These are phyloP conservation scores for Dolichoris vasculosae DNA, from an alignment of 1,140 invertebrate species.

Conservation along the genomic window DNA sequence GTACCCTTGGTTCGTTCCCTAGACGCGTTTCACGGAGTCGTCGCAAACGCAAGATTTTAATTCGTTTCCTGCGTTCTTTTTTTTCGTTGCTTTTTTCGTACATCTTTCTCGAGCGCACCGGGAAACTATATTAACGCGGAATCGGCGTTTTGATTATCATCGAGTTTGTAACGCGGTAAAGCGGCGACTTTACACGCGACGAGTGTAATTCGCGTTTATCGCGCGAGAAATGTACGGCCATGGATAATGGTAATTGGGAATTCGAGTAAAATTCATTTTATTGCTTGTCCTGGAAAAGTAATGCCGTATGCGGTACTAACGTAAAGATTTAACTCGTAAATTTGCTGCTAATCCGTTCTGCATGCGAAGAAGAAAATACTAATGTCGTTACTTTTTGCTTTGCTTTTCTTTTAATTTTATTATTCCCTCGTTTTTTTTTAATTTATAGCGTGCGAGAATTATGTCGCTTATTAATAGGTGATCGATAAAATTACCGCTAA, in stretches of 20 bases:
- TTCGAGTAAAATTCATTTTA: slow-evolving; percentile 18
- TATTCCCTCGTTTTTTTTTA: background rate
- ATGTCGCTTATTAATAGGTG: too few relatives aligned
- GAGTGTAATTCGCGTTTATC: slow-evolving; percentile 1
- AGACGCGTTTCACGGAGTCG: background rate
- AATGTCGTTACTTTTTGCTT: background rate
- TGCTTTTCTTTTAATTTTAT: background rate
- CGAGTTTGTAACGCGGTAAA: background rate
- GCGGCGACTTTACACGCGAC: background rate
- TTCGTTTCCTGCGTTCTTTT: background rate
- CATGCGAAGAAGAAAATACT: background rate
- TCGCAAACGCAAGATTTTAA: background rate
- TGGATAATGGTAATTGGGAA: slow-evolving; percentile 3
- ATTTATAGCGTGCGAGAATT: background rate
- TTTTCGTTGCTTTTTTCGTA: background rate
- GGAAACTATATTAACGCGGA: background rate
- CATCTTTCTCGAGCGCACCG: background rate
- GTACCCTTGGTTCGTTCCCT: too few relatives aligned
- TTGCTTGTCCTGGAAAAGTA: background rate
- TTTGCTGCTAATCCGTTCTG: background rate
- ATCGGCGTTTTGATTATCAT: background rate
- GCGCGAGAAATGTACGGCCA: background rate
- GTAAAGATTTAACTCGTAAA: background rate
- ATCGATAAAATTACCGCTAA: background rate
- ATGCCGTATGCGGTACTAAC: background rate